Percentiles rank a stretch among this genome's conserved stretches.
Conservation (phyloP, 2,797 vertebrate species). For the Halcyon badia region DNA sequence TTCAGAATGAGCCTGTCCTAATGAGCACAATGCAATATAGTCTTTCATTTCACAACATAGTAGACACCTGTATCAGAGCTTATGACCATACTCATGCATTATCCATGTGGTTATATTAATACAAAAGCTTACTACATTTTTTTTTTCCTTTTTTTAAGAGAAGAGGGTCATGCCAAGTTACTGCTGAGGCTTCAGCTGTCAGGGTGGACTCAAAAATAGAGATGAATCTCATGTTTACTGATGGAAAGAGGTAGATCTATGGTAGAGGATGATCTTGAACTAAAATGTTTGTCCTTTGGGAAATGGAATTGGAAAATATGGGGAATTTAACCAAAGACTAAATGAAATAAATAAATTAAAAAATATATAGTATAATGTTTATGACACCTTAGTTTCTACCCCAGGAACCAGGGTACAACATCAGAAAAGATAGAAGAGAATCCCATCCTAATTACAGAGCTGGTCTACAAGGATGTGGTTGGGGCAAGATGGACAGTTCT, state of each 20-base stretch:
- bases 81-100: not conserved
- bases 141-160: not conserved
- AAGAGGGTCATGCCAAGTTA: not conserved
- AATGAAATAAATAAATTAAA: not conserved
- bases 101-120: not conserved
- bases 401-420: not conserved
- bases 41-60: not conserved
- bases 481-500: not conserved
- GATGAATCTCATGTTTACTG: not conserved
- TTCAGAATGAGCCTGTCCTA: not conserved
- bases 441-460: not conserved
- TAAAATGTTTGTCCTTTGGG: not conserved
- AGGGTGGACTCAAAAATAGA: not conserved
- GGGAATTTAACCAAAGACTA: not conserved
- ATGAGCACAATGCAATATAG: not conserved
- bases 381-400: not conserved
- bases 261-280: not conserved
- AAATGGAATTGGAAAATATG: not conserved
- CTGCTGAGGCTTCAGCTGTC: not conserved
- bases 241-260: not conserved
- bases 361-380: not conserved
- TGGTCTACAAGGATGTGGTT: not conserved
- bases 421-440: not conserved
- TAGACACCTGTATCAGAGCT: not conserved
- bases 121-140: not conserved